These are phyloP conservation scores for Drosophila obscura DNA, from an alignment of 1,140 invertebrate genomes.

Conservation along the genomic window DNA sequence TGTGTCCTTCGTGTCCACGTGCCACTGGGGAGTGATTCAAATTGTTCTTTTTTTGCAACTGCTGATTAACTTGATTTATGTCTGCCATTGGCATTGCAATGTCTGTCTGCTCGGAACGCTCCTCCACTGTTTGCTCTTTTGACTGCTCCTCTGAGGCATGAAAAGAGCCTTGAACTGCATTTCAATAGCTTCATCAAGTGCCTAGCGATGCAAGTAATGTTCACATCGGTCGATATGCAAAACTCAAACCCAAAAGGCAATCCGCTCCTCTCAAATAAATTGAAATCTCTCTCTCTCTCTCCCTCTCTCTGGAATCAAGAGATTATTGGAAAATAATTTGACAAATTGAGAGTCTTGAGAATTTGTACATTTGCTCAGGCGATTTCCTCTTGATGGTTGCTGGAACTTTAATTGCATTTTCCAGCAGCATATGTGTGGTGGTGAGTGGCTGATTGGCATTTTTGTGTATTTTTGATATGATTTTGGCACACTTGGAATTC, in stretches of 20 bases:
- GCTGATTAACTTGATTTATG: slow-evolving; percentile 69
- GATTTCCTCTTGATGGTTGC: neutral
- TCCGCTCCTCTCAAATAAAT: too few species aligned
- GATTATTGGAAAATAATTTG: slow-evolving; percentile 7
- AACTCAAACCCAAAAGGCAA: neutral
- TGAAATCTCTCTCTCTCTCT: neutral
- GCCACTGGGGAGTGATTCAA: slow-evolving; percentile 19
- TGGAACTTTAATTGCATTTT: slow-evolving; percentile 15
- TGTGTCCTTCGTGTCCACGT: slow-evolving; percentile 19
- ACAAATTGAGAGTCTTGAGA: neutral
- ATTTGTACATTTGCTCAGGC: neutral
- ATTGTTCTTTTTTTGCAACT: slow-evolving; percentile 34
- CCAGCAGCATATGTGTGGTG: neutral
- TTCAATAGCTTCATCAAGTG: slow-evolving; percentile 41
- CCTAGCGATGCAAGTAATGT: slow-evolving; percentile 43
- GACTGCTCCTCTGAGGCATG: slow-evolving; percentile 2
- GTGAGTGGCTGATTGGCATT: slow-evolving; percentile 11
- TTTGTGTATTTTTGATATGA: slow-evolving; percentile 26
- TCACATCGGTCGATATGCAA: slow-evolving; percentile 12
- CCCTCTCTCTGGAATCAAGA: too few species aligned
- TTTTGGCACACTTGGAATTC: slow-evolving; percentile 19
- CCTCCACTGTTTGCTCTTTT: neutral
- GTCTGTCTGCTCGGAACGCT: neutral
- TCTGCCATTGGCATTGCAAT: slow-evolving; percentile 18
- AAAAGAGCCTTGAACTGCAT: slow-evolving; percentile 43